Conservation (phyloP, 2,113 vertebrate species). For the Ceyx melanurus region DNA sequence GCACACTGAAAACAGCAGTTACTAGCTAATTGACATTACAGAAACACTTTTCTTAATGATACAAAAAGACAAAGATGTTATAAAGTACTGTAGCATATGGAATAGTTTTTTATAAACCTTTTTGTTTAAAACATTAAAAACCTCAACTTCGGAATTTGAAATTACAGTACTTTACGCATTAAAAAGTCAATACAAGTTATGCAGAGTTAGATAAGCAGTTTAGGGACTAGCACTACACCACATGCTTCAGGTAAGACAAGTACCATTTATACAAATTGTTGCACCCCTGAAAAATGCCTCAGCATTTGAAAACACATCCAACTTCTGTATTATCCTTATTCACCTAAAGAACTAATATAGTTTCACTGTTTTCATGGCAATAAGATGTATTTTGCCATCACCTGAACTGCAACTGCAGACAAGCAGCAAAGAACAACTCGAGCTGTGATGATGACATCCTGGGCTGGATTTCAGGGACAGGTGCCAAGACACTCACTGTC, state of each 20-base stretch:
- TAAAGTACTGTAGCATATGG: not conserved
- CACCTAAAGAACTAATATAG: not conserved
- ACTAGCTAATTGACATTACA: slow-evolving; percentile 84
- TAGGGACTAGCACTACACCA: not conserved
- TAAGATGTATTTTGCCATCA: not conserved
- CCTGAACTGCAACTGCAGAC: not conserved
- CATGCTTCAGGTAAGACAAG: not conserved
- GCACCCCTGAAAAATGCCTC: not conserved
- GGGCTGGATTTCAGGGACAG: not conserved
- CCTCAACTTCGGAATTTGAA: not conserved
- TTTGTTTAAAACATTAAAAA: slow-evolving; percentile 3
- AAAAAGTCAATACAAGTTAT: not conserved
- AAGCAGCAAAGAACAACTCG: not conserved
- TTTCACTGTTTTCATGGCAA: not conserved
- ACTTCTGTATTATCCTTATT: not conserved
- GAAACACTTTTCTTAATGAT: slow-evolving; percentile 83
- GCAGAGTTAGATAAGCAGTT: not conserved
- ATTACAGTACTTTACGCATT: not conserved
- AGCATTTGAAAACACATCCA: not conserved
- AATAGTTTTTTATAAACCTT: slow-evolving; percentile 22
- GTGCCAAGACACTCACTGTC: not conserved
- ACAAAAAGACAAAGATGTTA: slow-evolving; percentile 78
- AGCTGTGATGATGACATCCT: not conserved
- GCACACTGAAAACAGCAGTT: slow-evolving; percentile 78
- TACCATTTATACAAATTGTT: not conserved